Base-by-base conservation (phyloP, 1,140 invertebrate species). In the Chionoecetes opilio region DNA sequence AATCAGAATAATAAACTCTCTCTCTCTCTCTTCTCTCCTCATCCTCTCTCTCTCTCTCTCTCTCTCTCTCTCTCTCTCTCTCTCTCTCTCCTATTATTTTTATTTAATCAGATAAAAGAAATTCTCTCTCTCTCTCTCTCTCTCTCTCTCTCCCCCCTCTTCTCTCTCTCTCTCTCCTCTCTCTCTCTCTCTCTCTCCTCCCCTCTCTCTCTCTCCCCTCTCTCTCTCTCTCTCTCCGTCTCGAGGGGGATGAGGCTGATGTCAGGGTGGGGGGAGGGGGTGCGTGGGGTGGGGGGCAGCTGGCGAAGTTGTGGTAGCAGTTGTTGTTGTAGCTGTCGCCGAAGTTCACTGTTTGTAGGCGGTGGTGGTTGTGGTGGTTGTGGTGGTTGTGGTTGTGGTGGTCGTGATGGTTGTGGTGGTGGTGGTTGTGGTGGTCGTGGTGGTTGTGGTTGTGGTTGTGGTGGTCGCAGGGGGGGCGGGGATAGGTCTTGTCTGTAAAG, bases 161-260 rank as follows among this genome's bases (percentile, higher is more conserved):
- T 75, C 63, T 75, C 63, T 75, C 63, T 75, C 63, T 75, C 63
- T 46, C 41, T 46, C 41, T 46, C 41, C 63, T 75, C 63, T 75
- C 63, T 75, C 63, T 75, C 63, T 75, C 63, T 75, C 63, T 75
- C 63, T 75, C 63, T 75, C 63, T 75, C 63, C n/a, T 26, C n/a
- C 63, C n/a, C 63, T 75, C 63, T 75, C 63, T 75, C 63, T 75
- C 63, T 75, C 63, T 75, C 63, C 63, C n/a, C 63, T 75, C 63
- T 75, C 63, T 75, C 63, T 75, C 63, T 75, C 63, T 75, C 63
- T 75, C 63, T 75, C 63, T n/a, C 63, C 63, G 0, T 21, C 63
- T 75, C 21, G 5, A 75, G 63, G 0, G 63, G 63, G 63, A 75
- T 75, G 21, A 75, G 21, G 21, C 63, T 75, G 21, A 75, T 75